These are phyloP conservation scores for Ciconia nigra DNA, from an alignment of 2,797 vertebrate species.

Conservation along the genomic window DNA sequence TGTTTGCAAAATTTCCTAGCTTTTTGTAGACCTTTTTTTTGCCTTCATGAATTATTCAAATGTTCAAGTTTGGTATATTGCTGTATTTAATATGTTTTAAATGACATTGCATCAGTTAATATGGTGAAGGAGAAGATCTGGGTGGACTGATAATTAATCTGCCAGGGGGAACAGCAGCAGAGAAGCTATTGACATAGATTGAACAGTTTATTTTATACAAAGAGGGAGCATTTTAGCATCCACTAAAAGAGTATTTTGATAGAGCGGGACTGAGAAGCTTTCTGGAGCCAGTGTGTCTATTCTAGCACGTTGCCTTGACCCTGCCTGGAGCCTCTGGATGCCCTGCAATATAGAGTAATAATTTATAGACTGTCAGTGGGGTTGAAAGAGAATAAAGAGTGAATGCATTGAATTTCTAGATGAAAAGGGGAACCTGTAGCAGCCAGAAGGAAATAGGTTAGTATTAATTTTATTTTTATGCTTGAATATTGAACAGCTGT, in stretches of 20 bases:
- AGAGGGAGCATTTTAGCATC: neutral
- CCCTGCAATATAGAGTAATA: neutral
- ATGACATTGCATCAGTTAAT: neutral
- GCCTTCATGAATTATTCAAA: neutral
- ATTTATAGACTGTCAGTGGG: neutral
- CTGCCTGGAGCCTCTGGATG: neutral
- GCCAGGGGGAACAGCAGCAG: neutral
- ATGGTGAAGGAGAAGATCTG: neutral
- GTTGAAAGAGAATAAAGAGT: neutral
- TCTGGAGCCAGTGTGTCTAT: neutral
- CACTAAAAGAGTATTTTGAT: neutral
- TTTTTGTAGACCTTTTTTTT: neutral
- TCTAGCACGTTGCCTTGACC: neutral
- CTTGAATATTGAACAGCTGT: neutral
- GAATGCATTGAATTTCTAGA: neutral
- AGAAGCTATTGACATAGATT: neutral
- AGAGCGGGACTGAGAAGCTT: neutral
- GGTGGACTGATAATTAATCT: neutral
- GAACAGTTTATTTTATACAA: neutral
- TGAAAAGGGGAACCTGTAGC: neutral
- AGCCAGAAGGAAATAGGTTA: neutral
- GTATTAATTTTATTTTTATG: neutral
- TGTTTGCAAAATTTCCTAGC: neutral
- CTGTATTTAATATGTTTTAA: constrained; percentile 9
- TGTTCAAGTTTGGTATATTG: neutral